Evolutionary conservation across 2,113 vertebrate species (phyloP), one percentile per base, ranked within the genome.

Genomic region (Microcebus jonahi): DNA sequence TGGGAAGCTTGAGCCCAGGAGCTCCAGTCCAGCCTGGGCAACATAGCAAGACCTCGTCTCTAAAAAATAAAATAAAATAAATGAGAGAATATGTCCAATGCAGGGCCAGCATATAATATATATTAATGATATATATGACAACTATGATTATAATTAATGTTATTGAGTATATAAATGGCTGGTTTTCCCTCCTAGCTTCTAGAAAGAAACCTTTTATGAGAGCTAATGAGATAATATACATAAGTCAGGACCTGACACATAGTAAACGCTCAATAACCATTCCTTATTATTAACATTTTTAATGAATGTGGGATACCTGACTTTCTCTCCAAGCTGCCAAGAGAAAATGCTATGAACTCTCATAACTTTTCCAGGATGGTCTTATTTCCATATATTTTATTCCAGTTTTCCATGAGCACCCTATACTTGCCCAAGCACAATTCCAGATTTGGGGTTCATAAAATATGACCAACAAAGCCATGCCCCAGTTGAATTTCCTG

Each of bases 121-220:
- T 39, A 92, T 87, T 87, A 71, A 48, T 61, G 63, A 29, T 5
- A 73, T 68, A 82, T 83, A 13, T 65, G 87, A 86, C 90, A 88
- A 94, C 67, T 85, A 75, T 86, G 85, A 87, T 89, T 90, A 88
- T 50, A 83, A 83, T 88, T 96, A 88, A 76, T 86, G 13, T 96
- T 94, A 89, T 73, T 89, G 39, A 83, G 50, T 82, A 86, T 95
- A 57, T 81, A 85, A 88, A 89, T 91, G 29, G 61, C 61, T 95
- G 25, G 29, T 88, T 93, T 97, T 83, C 81, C 90, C n/a, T 91
- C 31, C 61, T 86, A 92, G 80, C 29, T 94, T 59, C n/a, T 70
- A 93, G 31, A 89, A 89, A 42, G 25, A 97, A 97, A 93, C 4
- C 25, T 97, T 95, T 97, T 61, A 96, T 79, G 65, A 97, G 76